Base-by-base conservation (phyloP, 2,113 vertebrate genomes). In the Amphiprion percula region DNA sequence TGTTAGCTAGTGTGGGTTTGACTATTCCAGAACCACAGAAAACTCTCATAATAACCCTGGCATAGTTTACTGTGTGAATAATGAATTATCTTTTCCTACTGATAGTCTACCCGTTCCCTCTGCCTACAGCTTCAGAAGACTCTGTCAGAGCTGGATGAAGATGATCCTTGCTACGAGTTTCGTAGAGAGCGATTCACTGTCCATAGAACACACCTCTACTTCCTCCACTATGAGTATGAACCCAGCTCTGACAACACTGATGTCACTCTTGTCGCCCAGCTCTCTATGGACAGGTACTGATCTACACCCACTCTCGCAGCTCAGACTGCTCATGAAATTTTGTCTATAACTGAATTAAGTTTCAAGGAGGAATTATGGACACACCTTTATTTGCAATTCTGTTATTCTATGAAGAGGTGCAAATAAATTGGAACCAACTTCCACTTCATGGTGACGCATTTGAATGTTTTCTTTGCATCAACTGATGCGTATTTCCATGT, bases 161-260 rank as follows among this genome's bases (percentile, higher is more conserved):
- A 99, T 2, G 98, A 99, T 73, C 92, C 98, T 1, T 99, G 98
- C 87, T 99, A 99, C 0, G 98, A 99, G 91, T 99, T 99, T 79
- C 97, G 98, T 6, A 94, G 98, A 56, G 97, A 99, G 21, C 95
- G 98, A 0, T 98, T 99, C 93, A 99, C 98, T 0, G 97, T 99
- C 58, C 98, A 99, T 80, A 95, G 98, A 50, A 99, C 97, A 0
- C 98, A 99, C 88, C 93, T 99, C 11, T 99, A 99, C 88, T 99
- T 99, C 88, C 91, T 99, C 54, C 98, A 99, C 92, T 99, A 99
- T 0, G 97, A 99, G 79, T 97, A 97, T 0, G 94, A 98, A 67
- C 93, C 96, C 2, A 90, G 93, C 1, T 37, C 95, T 0, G 98
- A 99, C 92, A 92, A 92, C 83, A 97, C 96, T 0, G 98, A 99